phyloP scores from a whole-genome alignment of 2,113 vertebrate species.

The Eurypyga helias region DNA sequence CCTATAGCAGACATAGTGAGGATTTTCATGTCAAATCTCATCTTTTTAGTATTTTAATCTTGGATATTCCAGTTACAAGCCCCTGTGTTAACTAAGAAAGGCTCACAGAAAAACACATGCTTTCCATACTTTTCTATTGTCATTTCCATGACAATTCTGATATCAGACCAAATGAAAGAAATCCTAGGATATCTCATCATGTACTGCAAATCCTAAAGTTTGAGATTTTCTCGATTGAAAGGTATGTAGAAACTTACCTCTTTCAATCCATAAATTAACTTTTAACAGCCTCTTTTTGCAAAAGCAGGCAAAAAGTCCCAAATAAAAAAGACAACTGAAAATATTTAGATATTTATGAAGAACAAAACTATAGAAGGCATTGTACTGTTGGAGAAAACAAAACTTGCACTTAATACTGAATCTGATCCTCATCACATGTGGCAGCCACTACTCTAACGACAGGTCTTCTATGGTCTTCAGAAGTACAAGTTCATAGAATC shows the following conservation, averaged over 20 bases:
- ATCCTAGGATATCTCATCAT: not conserved
- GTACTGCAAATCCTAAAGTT: not conserved
- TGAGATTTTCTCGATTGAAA: not conserved
- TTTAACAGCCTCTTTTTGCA: not conserved
- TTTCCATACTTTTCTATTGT: not conserved
- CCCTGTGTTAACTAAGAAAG: not conserved
- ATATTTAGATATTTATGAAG: not conserved
- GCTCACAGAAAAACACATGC: not conserved
- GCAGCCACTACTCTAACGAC: not conserved
- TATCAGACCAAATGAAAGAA: not conserved
- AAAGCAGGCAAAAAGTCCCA: not conserved
- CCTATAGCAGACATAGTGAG: not conserved
- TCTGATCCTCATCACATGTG: not conserved
- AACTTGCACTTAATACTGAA: not conserved
- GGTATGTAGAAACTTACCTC: rapidly evolving
- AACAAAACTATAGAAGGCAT: not conserved
- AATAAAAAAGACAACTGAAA: not conserved
- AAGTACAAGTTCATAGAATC: not conserved
- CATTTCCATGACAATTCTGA: not conserved
- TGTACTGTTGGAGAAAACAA: not conserved
- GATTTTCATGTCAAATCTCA: not conserved
- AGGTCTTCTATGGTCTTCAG: not conserved
- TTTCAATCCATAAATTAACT: not conserved
- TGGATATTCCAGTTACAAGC: not conserved
- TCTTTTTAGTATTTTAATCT: not conserved